These are phyloP conservation scores for Ophiothrix spiculata DNA, from an alignment of 35 echinoderm and acorn worm genomes.

Conservation along the genomic window DNA sequence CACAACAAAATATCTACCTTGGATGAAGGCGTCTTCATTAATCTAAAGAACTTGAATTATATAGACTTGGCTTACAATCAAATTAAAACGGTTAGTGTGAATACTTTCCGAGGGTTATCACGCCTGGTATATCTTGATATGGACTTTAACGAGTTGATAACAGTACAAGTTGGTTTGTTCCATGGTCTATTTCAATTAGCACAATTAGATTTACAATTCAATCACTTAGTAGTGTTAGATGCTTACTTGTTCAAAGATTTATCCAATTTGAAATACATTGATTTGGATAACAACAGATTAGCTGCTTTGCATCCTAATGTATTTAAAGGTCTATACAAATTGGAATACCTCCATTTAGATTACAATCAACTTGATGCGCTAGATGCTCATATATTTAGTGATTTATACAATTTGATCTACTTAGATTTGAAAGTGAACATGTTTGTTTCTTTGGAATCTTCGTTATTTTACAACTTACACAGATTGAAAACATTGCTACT, in stretches of 20 bases:
- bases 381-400: not conserved
- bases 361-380: not conserved
- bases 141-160: not conserved
- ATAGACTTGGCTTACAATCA: not conserved
- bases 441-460: not conserved
- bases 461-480: not conserved
- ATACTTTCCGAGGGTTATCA: not conserved
- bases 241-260: not conserved
- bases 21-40: not conserved
- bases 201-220: not conserved
- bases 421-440: not conserved
- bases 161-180: not conserved
- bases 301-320: not conserved
- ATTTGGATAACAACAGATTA: not conserved
- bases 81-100: not conserved
- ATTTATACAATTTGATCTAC: not conserved
- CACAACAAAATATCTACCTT: not conserved
- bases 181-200: not conserved
- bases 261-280: not conserved
- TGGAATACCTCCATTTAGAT: slow-evolving; percentile 1
- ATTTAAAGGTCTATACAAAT: not conserved
- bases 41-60: not conserved
- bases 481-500: not conserved
- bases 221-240: not conserved
- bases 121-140: not conserved